Evolutionary conservation across 2,797 vertebrate genomes (phyloP), one percentile per base, ranked within the genome.

Genomic region (Sardinella longiceps): DNA sequence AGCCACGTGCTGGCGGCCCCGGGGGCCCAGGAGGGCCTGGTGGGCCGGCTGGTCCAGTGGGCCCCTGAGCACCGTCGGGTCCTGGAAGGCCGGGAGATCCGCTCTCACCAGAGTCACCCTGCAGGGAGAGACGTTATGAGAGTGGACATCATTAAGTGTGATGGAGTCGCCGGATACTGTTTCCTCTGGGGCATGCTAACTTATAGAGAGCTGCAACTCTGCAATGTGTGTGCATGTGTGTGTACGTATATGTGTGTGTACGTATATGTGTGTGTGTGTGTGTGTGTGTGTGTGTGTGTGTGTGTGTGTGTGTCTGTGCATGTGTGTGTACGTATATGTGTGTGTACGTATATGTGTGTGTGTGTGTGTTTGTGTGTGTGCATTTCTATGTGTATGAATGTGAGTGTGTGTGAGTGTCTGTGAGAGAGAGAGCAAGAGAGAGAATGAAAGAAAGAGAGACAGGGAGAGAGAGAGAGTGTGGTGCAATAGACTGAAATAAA

Each of bases 41-140:
- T 10, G 88, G 95, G 25, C 98, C 98, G 14, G 94, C 94, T 0
- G 93, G 94, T 28, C 98, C 98, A 48, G 93, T 92, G 77, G 88
- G 90, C 9, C 98, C 98, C 50, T 94, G 93, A 80, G 89, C 88
- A 2, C 98, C 98, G 23, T 92, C 87, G 89, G 92, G 82, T 56
- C 98, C 97, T 2, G 89, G 87, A 46, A 95, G 86, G 15, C 98
- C 98, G 87, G 96, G 95, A 56, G 94, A 91, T 1, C 98, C 98
- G 86, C 91, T 84, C 84, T 92, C 86, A 28, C 98, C 98, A 89
- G 85, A 88, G 85, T 97, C 97, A 81, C 98, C 98, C 98, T 99
- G 84, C 48, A 88, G 81, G 37, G 33, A 43, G 33, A 43, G 70
- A 23, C 33, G 15, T 66, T 12, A 30, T 66, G 60, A 66, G 60